Conservation (phyloP, 2,113 vertebrate species). For the Corythornis cristatus region DNA sequence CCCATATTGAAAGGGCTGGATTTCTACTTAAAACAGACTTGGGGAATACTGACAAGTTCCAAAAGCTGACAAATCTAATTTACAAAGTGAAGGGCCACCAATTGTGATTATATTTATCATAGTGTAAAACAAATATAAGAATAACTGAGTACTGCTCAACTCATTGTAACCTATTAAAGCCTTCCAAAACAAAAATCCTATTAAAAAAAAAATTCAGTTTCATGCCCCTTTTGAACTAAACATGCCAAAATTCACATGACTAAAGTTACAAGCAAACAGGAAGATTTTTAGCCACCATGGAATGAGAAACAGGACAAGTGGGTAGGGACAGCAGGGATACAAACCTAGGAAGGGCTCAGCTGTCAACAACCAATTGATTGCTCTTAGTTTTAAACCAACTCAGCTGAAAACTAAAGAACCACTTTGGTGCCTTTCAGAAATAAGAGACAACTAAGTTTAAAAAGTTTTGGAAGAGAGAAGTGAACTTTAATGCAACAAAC, state of each 20-base stretch:
- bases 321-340: neutral
- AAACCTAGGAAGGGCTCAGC: neutral
- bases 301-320: neutral
- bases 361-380: neutral
- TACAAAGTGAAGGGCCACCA: neutral
- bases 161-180: neutral
- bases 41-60: neutral
- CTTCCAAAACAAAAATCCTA: neutral
- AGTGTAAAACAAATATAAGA: neutral
- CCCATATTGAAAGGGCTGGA: neutral
- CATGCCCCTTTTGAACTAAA: neutral
- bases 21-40: neutral
- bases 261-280: neutral
- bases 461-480: neutral
- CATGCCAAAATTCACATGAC: neutral
- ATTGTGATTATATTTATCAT: neutral
- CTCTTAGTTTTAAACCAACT: neutral
- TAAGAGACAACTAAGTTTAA: neutral
- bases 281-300: neutral
- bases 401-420: neutral
- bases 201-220: neutral
- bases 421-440: neutral
- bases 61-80: neutral
- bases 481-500: neutral
- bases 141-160: neutral